Evolutionary conservation across 2,797 vertebrate species (phyloP).

Genomic region (Sebastes glaucus): DNA sequence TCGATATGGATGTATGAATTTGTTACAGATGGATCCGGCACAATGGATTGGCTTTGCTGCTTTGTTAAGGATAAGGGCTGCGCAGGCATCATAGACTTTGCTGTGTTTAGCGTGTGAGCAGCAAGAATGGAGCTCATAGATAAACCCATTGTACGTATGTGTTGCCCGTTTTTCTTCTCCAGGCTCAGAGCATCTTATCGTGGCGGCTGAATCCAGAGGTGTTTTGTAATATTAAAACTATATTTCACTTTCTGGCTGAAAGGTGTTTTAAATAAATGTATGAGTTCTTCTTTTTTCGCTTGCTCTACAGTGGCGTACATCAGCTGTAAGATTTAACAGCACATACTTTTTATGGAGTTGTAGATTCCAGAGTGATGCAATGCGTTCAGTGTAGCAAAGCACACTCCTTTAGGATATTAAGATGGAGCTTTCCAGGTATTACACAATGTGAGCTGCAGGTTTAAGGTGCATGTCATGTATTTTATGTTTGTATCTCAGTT

Average conservation of each 20-base stretch:
- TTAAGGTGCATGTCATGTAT: constrained; percentile 47
- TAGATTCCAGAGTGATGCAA: constrained; percentile 60
- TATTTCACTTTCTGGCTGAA: constrained; percentile 71
- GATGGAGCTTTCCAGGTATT: constrained; percentile 62
- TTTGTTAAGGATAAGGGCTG: constrained; percentile 76
- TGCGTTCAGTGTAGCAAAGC: constrained; percentile 30
- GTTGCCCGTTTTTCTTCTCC: constrained; percentile 44
- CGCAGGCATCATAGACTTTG: constrained; percentile 70
- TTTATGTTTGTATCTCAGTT: constrained; percentile 42
- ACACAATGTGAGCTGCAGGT: constrained; percentile 53
- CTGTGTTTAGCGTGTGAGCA: constrained; percentile 62
- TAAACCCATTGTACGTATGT: constrained; percentile 63
- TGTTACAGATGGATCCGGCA: constrained; percentile 71
- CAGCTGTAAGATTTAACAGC: constrained; percentile 60
- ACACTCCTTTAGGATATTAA: constrained; percentile 49
- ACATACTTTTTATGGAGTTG: constrained; percentile 48
- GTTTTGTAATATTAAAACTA: constrained; percentile 77
- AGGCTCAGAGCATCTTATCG: constrained; percentile 66
- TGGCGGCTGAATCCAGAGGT: constrained; percentile 60
- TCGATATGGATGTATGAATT: constrained; percentile 81
- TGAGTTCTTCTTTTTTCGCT: constrained; percentile 44
- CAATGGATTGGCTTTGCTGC: constrained; percentile 79
- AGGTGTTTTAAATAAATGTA: constrained; percentile 74
- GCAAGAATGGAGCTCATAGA: constrained; percentile 65
- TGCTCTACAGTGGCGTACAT: constrained; percentile 26